phyloP scores from a whole-genome alignment of 2,888 invertebrate species.

The Tuberolachnus salignus region DNA sequence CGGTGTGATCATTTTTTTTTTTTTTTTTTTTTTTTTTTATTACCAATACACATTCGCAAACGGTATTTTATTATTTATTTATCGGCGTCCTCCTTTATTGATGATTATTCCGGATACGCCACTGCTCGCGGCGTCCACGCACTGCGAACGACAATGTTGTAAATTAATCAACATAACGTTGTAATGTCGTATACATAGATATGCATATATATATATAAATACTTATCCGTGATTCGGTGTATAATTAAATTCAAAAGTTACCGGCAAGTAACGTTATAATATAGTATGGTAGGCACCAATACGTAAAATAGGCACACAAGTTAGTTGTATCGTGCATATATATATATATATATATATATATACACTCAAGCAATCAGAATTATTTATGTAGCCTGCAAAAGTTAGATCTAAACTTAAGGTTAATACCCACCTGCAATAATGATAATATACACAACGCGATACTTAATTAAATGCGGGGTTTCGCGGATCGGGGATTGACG shows the following conservation, averaged over 20 bases:
- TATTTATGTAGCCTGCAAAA: neutral
- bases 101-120: too few species aligned
- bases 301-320: neutral
- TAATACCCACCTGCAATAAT: neutral
- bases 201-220: neutral
- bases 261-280: neutral
- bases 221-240: neutral
- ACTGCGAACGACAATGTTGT: too few species aligned
- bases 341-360: too few species aligned
- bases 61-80: too few species aligned
- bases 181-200: neutral
- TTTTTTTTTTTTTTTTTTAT: too few species aligned
- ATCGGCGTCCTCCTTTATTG: too few species aligned
- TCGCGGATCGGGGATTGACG: neutral
- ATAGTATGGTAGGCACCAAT: neutral
- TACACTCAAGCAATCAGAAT: conserved; percentile 13
- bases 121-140: too few species aligned
- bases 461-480: neutral
- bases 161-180: too few species aligned
- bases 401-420: conserved; percentile 2
- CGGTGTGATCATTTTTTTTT: too few species aligned
- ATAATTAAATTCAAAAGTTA: neutral
- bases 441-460: neutral
- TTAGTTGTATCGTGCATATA: neutral
- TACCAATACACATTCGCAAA: too few species aligned